These are phyloP conservation scores for Sarcophilus harrisii DNA, from an alignment of 2,797 vertebrate genomes.

Conservation along the genomic window DNA sequence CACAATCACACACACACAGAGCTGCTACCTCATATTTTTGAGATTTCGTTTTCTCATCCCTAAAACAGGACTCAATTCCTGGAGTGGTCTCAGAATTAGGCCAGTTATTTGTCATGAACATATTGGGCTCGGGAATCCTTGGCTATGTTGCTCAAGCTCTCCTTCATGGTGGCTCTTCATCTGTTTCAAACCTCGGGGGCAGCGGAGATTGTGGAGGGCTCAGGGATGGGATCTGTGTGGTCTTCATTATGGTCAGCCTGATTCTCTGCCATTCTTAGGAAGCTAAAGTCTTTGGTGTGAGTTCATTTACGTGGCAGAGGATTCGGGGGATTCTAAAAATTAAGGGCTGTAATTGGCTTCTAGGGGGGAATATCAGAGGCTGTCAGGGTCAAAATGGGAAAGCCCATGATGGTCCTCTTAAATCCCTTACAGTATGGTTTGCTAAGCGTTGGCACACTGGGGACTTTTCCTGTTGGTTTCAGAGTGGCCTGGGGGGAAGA, in stretches of 20 bases:
- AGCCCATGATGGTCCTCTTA: background rate
- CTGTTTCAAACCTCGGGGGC: background rate
- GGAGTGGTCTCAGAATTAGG: background rate
- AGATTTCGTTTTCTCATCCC: background rate
- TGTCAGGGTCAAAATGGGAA: background rate
- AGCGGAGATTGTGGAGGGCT: background rate
- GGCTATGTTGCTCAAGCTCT: background rate
- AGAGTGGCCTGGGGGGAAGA: background rate
- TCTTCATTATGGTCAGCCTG: background rate
- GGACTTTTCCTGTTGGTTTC: background rate
- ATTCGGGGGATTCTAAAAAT: background rate
- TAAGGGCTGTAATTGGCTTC: background rate
- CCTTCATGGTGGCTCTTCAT: background rate
- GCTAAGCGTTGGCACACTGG: background rate
- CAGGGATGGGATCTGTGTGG: background rate
- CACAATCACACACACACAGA: too few species aligned
- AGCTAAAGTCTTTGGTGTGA: background rate
- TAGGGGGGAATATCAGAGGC: background rate
- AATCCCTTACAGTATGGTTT: background rate
- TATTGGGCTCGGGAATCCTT: background rate
- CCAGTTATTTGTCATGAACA: background rate
- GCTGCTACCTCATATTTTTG: background rate
- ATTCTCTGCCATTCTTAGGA: background rate
- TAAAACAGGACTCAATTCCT: background rate
- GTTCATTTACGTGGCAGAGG: background rate